phyloP scores from a whole-genome alignment of 2,888 invertebrate genomes.

The Drosophila pullipes region DNA sequence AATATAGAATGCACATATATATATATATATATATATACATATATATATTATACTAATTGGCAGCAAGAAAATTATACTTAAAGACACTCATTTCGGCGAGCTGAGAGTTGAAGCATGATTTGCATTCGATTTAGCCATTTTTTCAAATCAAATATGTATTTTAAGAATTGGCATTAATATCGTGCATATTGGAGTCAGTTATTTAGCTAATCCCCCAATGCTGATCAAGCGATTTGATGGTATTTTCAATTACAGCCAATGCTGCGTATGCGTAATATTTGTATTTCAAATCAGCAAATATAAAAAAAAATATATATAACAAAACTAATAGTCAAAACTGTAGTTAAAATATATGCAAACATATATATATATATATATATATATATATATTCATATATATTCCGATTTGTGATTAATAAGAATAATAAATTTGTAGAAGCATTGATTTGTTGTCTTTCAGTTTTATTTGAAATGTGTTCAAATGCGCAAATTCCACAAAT shows the following conservation, averaged over 20 bases:
- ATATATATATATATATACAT: not conserved
- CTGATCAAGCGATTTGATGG: not conserved
- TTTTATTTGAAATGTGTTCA: not conserved
- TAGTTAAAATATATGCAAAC: too few species aligned
- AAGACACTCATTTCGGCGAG: not conserved
- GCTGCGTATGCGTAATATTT: not conserved
- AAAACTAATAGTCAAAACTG: not conserved
- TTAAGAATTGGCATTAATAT: not conserved
- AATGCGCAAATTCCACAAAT: not conserved
- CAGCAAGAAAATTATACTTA: not conserved
- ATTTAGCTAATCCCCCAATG: not conserved
- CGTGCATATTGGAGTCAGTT: not conserved
- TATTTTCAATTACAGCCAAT: not conserved
- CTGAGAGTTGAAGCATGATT: not conserved
- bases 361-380: too few species aligned
- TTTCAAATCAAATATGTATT: not conserved
- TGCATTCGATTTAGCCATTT: not conserved
- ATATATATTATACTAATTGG: not conserved
- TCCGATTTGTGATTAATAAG: not conserved
- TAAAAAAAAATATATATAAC: not conserved
- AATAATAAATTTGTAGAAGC: not conserved
- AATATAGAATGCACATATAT: not conserved
- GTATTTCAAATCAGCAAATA: not conserved
- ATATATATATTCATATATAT: too few species aligned
- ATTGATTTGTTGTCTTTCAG: too few species aligned